Evolutionary conservation across 1,140 invertebrate genomes (phyloP).

Genomic region (Halesus radiatus): DNA sequence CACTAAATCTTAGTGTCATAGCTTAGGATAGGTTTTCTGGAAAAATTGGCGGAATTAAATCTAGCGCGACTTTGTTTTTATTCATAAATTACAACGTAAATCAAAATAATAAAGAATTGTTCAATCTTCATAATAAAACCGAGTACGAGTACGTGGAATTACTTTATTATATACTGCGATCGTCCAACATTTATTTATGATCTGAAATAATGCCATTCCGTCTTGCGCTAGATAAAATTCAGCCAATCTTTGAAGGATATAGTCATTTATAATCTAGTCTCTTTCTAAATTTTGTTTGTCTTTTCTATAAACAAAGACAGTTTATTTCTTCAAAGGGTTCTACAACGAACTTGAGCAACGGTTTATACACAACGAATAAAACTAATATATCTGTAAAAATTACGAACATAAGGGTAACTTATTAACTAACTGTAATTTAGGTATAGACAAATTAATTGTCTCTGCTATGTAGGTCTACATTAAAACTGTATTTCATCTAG

Average conservation of each 20-base stretch:
- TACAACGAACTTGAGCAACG: constrained; percentile 57
- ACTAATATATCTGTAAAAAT: constrained; percentile 49
- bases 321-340: constrained; percentile 55
- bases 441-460: not conserved
- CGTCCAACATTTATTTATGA: too few relatives aligned
- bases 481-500: constrained; percentile 53
- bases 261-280: constrained; percentile 49
- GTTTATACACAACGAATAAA: constrained; percentile 56
- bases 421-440: constrained; percentile 23
- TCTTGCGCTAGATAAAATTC: not conserved
- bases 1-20: constrained; percentile 30
- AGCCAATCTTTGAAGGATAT: not conserved
- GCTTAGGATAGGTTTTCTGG: constrained; percentile 11
- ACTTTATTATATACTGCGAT: too few relatives aligned
- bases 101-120: too few relatives aligned
- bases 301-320: constrained; percentile 52
- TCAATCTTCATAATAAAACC: too few relatives aligned
- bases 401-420: constrained; percentile 52
- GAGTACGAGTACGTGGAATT: too few relatives aligned
- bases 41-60: constrained; percentile 9
- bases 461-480: constrained; percentile 1
- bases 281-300: constrained; percentile 47
- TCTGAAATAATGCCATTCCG: too few relatives aligned
- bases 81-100: too few relatives aligned
- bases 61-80: not conserved